phyloP scores from a whole-genome alignment of 2,888 invertebrate species.

The Limnephilus rhombicus region DNA sequence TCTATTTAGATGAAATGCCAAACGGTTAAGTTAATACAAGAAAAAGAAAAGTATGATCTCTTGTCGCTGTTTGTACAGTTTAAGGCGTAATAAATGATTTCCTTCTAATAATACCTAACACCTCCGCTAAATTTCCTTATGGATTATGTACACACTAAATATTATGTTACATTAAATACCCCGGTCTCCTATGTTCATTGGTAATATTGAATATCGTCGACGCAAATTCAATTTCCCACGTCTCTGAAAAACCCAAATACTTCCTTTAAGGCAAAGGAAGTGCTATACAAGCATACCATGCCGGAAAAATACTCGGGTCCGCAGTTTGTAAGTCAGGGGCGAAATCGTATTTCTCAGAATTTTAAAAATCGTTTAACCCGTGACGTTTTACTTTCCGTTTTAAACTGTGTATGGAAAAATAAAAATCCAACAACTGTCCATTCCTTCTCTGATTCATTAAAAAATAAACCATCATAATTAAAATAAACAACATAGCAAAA shows the following conservation, averaged over 20 bases:
- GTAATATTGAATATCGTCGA: neutral
- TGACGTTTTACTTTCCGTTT: neutral
- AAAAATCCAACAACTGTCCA: no score
- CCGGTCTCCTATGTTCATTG: neutral
- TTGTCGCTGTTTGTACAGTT: no score
- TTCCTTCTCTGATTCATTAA: neutral
- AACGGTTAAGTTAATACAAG: no score
- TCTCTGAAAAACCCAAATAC: neutral
- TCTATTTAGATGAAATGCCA: no score
- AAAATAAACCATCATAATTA: neutral
- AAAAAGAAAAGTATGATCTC: no score
- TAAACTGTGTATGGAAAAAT: no score
- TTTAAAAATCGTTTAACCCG: neutral
- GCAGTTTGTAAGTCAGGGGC: neutral
- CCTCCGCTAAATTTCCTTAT: neutral
- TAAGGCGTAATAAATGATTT: no score
- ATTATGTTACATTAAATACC: neutral
- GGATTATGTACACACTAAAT: neutral
- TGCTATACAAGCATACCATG: neutral
- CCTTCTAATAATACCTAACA: neutral
- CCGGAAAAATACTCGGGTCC: neutral
- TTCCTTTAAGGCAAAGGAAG: neutral
- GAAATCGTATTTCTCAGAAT: neutral
- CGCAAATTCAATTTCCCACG: neutral
- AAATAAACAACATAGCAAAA: neutral